phyloP scores from a whole-genome alignment of 2,888 invertebrate genomes.

The Aspidiotus rigidus region DNA sequence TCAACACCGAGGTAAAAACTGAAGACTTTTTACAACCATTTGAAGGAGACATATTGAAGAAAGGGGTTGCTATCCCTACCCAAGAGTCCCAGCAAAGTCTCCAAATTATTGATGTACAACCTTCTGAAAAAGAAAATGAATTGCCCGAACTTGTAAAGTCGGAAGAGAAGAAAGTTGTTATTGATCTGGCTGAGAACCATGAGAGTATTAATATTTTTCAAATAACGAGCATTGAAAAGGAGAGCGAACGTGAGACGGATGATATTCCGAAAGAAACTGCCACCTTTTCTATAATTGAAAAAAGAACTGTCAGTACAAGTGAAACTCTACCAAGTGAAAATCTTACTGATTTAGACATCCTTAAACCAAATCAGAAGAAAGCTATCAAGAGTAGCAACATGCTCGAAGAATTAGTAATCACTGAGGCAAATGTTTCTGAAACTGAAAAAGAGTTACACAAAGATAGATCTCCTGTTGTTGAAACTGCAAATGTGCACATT shows the following conservation, averaged over 20 bases:
- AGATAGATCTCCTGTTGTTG: conserved; percentile 41
- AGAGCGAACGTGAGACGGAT: conserved; percentile 41
- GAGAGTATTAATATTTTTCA: conserved; percentile 44
- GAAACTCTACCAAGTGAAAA: conserved; percentile 41
- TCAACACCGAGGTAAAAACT: conserved; percentile 46
- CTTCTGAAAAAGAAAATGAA: conserved; percentile 49
- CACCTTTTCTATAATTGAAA: conserved; percentile 36
- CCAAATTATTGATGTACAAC: conserved; percentile 38
- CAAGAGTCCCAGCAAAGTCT: conserved; percentile 38
- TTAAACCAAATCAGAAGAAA: conserved; percentile 15
- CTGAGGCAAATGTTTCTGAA: conserved; percentile 45
- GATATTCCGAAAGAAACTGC: background rate
- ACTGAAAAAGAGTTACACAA: conserved; percentile 42
- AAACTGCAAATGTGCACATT: conserved; percentile 41
- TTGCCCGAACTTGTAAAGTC: conserved; percentile 45
- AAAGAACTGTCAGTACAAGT: conserved; percentile 39
- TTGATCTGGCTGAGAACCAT: conserved; percentile 39
- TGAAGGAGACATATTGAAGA: conserved; percentile 40
- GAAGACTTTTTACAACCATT: conserved; percentile 45
- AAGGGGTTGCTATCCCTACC: conserved; percentile 3
- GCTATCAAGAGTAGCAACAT: conserved; percentile 10
- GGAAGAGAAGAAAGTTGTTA: conserved; percentile 47
- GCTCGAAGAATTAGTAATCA: conserved; percentile 49
- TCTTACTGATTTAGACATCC: conserved; percentile 35
- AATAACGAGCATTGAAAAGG: conserved; percentile 46